Conservation (phyloP, 2,113 vertebrate species). For the Perca schrenkii region DNA sequence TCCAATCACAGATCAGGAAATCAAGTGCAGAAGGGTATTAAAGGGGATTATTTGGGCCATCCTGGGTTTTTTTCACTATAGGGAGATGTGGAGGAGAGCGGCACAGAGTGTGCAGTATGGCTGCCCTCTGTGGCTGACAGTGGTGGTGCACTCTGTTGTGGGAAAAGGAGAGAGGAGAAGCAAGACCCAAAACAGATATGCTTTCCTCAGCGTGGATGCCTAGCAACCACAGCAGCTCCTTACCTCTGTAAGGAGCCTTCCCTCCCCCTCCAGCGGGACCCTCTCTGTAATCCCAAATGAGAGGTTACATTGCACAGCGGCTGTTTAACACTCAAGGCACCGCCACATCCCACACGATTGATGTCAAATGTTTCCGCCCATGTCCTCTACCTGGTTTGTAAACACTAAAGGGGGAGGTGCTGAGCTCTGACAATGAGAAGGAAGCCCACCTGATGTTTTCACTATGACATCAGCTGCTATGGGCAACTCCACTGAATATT, state of each 20-base stretch:
- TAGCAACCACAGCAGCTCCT: constrained; percentile 74
- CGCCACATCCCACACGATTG: constrained; percentile 29
- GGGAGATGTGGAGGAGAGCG: constrained; percentile 53
- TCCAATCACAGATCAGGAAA: constrained; percentile 81
- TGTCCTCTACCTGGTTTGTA: constrained; percentile 49
- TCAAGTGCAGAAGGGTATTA: constrained; percentile 82
- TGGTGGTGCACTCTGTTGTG: constrained; percentile 58
- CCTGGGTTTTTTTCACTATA: constrained; percentile 51
- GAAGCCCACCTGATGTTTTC: constrained; percentile 44
- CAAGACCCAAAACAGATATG: constrained; percentile 66
- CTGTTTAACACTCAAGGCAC: constrained; percentile 55
- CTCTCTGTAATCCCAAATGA: constrained; percentile 44
- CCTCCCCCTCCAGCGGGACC: constrained; percentile 54
- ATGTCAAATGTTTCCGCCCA: constrained; percentile 51
- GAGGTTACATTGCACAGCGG: constrained; percentile 36
- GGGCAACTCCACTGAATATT: constrained; percentile 5
- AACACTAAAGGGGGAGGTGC: constrained; percentile 42
- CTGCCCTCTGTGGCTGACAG: constrained; percentile 73
- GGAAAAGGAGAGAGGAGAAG: constrained; percentile 52
- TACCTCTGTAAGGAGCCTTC: constrained; percentile 45
- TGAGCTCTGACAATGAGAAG: constrained; percentile 38
- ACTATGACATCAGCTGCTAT: constrained; percentile 10
- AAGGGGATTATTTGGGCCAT: constrained; percentile 83
- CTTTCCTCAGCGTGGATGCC: constrained; percentile 68
- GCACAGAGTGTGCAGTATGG: constrained; percentile 43